Evolutionary conservation across 2,113 vertebrate genomes (phyloP), one percentile per base, ranked within the genome.

Genomic region (Heterochromis multidens): DNA sequence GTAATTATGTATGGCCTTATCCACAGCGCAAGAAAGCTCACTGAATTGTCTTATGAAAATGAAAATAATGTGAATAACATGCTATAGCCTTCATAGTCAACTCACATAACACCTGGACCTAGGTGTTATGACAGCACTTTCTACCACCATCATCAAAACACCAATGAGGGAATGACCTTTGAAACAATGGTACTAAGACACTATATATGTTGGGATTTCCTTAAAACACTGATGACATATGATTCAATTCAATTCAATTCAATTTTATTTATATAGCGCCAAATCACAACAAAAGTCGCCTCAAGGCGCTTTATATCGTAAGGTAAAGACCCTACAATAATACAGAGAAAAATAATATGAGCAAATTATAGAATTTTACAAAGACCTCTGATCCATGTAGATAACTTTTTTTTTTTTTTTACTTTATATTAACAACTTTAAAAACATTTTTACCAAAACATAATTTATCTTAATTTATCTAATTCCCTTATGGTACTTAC

Each of bases 401-500:
- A 16, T 16, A 46, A 14, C 11, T 13, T 43, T 43, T 11, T 13
- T 13, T 46, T 46, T 46, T 46, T 46, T 46, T 5, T 33, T 33
- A n/a, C n/a, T n/a, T 33, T 33, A 46, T 14, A 46, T 46, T 46
- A 3, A 1, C 40, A 43, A 3, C 14, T 46, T 16, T 5, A 16
- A 46, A 16, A 46, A 4, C n/a, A 16, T 6, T 46, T 46, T 46
- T 14, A 46, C 13, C 4, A 46, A 16, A 16, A 46, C 1, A 46
- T 6, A 46, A 16, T 46, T 46, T 46, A 43, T 43, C 13, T 14
- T 14, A 14, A 43, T 43, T 43, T 43, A 14, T 17, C 0, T 49
- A 29, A 72, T 72, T 74, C 17, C 27, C 25, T 74, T 13, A 1
- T 27, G 23, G 7, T 95, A 98, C 99, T 97, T 95, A 99, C 99